phyloP scores from a whole-genome alignment of 2,888 invertebrate genomes.

The Drosophila formosana region DNA sequence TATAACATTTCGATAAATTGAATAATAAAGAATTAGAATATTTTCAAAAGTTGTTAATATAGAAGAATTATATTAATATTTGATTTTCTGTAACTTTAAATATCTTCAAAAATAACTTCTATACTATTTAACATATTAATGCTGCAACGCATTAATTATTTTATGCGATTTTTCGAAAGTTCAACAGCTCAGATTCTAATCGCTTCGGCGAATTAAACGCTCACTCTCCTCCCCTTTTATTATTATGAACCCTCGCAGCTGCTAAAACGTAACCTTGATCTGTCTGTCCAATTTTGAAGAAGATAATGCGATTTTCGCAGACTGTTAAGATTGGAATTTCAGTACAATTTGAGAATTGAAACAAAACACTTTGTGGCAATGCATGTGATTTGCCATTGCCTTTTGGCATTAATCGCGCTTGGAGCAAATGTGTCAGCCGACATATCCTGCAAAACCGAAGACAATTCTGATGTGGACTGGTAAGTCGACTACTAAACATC shows the following conservation, averaged over 20 bases:
- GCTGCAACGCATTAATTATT: too few species aligned
- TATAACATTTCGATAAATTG: too few species aligned
- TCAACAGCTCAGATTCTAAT: not conserved
- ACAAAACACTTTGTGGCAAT: slow-evolving; percentile 1
- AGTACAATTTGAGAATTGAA: not conserved
- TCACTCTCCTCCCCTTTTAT: too few species aligned
- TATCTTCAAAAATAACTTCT: too few species aligned
- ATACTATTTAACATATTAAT: too few species aligned
- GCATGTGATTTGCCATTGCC: not conserved
- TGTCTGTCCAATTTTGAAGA: too few species aligned
- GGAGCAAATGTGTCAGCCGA: slow-evolving; percentile 23
- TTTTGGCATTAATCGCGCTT: not conserved
- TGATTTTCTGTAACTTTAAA: too few species aligned
- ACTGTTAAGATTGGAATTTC: not conserved
- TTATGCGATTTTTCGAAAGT: not conserved
- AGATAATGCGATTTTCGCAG: not conserved
- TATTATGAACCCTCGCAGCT: too few species aligned
- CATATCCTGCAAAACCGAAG: slow-evolving; percentile 78
- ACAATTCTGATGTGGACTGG: slow-evolving; percentile 80
- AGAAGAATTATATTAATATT: too few species aligned
- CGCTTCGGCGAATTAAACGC: not conserved
- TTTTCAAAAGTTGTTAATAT: too few species aligned
- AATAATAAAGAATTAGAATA: too few species aligned
- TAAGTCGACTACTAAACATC: slow-evolving; percentile 30
- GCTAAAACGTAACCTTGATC: too few species aligned